Evolutionary conservation across 2,888 invertebrate species (phyloP), one percentile per base, ranked within the genome.

Genomic region (Ophraella communa): DNA sequence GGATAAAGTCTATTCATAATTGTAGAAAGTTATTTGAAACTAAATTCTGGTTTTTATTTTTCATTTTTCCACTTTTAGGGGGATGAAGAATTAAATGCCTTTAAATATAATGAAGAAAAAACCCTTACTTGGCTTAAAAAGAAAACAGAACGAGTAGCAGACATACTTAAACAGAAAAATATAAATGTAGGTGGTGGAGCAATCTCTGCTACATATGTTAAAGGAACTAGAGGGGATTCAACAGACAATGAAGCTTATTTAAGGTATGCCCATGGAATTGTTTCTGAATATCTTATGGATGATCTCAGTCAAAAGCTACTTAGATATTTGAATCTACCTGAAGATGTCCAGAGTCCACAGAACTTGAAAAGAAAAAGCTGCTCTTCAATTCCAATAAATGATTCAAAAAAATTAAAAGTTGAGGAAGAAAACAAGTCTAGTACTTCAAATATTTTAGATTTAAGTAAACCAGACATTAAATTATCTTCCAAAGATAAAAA

Each of bases 91-190:
- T 82, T 91, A 67, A 89, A 86, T 77, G 93, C 92, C n/a, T 94
- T 89, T 77, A 91, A 91, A 82, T 94, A 91, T 78, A 93, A 92
- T 81, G 90, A 92, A 80, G 89, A 89, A 18, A 92, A 91, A 76
- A 86, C 92, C 0, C 77, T 94, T 54, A 81, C 83, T 23, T 94
- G 94, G 94, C 82, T 94, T 24, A 87, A 89, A 68, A 84, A 86
- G n/a, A 92, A 91, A 82, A 88, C 90, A 0, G 85, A 86, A 59
- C 86, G 86, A 71, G 85, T 93, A 14, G 86, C 88, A 0, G 85
- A 86, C 69, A 85, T 88, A 24, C 81, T 93, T 27, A 86, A 86
- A 73, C 84, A 87, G 55, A 91, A 91, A 77, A 88, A 88, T 56
- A 86, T 93, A 64, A 90, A 92, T 81, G 92, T 93, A 0, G 87